A percentile compares a stretch with the other conserved stretches of the same genome.
phyloP scores from a whole-genome alignment of 2,888 invertebrate species.

The Ennomos erosarius region DNA sequence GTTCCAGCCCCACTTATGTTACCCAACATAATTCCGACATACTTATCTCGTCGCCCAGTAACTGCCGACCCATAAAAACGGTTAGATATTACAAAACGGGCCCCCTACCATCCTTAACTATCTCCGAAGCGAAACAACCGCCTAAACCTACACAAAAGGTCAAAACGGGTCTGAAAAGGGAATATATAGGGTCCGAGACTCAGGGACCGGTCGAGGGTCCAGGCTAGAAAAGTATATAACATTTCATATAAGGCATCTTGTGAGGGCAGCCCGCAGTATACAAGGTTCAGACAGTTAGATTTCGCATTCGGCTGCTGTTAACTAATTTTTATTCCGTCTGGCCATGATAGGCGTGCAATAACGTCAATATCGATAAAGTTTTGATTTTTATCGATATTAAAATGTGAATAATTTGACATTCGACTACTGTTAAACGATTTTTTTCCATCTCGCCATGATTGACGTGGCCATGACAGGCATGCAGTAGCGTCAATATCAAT shows the following conservation, averaged over 20 bases:
- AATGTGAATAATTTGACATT: too few species aligned
- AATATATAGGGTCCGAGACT: conserved; percentile 29
- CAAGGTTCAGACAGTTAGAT: not conserved
- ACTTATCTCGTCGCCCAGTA: conserved; percentile 24
- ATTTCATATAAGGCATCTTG: conserved; percentile 45
- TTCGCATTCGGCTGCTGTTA: conserved; percentile 1
- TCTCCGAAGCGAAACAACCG: conserved; percentile 58
- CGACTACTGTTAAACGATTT: too few species aligned
- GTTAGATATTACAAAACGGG: conserved; percentile 27
- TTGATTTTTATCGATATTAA: too few species aligned
- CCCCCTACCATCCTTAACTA: conserved; percentile 31
- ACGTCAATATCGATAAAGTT: too few species aligned
- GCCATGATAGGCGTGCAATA: too few species aligned
- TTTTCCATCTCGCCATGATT: too few species aligned
- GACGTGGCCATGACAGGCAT: too few species aligned
- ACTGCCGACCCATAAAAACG: conserved; percentile 29
- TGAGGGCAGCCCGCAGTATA: not conserved
- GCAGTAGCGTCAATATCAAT: too few species aligned
- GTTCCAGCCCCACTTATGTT: not conserved
- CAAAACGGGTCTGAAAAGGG: conserved; percentile 69
- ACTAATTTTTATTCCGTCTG: too few species aligned
- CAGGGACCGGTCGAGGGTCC: conserved; percentile 46
- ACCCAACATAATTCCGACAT: conserved; percentile 15
- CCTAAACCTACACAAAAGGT: conserved; percentile 71
- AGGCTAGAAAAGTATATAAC: conserved; percentile 84